These are phyloP conservation scores for Drosophila aff. DNA, from an alignment of 1,140 invertebrate genomes.

Conservation along the genomic window DNA sequence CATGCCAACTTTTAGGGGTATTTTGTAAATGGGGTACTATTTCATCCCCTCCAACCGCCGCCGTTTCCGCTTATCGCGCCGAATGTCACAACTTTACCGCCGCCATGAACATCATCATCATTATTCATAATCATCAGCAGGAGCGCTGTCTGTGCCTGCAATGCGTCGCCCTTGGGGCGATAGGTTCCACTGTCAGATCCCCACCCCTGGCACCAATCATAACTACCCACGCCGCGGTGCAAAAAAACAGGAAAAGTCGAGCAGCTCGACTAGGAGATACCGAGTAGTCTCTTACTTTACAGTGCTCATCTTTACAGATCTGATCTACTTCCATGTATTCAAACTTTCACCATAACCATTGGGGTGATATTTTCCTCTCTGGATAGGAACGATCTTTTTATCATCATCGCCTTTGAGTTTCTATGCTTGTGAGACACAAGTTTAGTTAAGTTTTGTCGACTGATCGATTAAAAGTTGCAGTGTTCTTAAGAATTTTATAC, in stretches of 20 bases:
- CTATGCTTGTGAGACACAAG: background rate
- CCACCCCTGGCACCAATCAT: conserved; percentile 2
- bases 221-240: conserved; percentile 17
- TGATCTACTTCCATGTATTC: no score
- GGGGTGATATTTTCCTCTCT: background rate
- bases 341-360: background rate
- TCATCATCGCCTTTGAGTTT: background rate
- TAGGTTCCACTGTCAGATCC: conserved; percentile 29
- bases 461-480: no score
- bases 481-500: no score
- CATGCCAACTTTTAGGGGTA: conserved; percentile 13
- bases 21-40: conserved; percentile 18
- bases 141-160: conserved; percentile 48
- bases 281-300: background rate
- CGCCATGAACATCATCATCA: conserved; percentile 56
- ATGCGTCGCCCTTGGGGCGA: conserved; percentile 54
- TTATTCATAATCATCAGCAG: conserved; percentile 47
- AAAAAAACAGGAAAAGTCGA: background rate
- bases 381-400: background rate
- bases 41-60: conserved; percentile 13
- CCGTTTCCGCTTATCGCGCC: conserved; percentile 41
- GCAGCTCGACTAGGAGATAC: background rate
- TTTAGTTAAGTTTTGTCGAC: background rate
- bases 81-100: conserved; percentile 59
- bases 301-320: background rate